A percentile compares a stretch with the other conserved stretches of the same genome.
Conservation (phyloP, 2,797 vertebrate genomes). For the Emydoidea blandingii region DNA sequence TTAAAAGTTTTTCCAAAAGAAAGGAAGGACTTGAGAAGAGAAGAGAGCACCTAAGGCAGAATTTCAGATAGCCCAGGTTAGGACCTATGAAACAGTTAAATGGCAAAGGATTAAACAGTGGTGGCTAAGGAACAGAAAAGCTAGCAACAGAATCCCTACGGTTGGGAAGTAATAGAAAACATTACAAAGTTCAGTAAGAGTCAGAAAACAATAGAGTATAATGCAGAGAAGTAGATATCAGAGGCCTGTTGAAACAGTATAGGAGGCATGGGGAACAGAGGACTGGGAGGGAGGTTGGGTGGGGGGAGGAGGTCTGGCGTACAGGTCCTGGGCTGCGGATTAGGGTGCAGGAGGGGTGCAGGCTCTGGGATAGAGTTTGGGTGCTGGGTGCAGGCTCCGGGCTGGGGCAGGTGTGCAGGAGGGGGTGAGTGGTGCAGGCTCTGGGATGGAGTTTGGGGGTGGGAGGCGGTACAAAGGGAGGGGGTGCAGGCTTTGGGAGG, state of each 20-base stretch:
- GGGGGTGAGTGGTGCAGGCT: too few relatives aligned
- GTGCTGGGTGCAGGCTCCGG: too few relatives aligned
- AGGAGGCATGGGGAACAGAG: not conserved
- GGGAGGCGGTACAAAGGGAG: too few relatives aligned
- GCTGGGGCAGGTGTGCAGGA: too few relatives aligned
- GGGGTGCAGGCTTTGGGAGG: too few relatives aligned
- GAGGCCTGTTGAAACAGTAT: not conserved
- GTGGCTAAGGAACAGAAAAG: not conserved
- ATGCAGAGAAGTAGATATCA: not conserved
- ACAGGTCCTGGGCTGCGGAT: too few relatives aligned
- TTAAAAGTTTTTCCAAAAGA: not conserved
- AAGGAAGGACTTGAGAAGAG: not conserved
- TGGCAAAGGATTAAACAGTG: not conserved
- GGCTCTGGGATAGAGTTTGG: too few relatives aligned
- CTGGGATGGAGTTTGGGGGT: too few relatives aligned
- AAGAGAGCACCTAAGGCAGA: not conserved
- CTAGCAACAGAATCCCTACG: not conserved
- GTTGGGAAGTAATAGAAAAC: not conserved
- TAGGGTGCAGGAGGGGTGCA: too few relatives aligned
- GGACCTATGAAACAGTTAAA: not conserved
- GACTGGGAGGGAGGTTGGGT: not conserved
- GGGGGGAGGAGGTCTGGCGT: too few relatives aligned
- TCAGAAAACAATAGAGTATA: not conserved
- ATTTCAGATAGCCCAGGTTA: not conserved
- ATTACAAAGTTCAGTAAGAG: not conserved